Evolutionary conservation across 2,797 vertebrate species (phyloP), one percentile per base, ranked within the genome.

Genomic region (Phyllotis vaccarum): DNA sequence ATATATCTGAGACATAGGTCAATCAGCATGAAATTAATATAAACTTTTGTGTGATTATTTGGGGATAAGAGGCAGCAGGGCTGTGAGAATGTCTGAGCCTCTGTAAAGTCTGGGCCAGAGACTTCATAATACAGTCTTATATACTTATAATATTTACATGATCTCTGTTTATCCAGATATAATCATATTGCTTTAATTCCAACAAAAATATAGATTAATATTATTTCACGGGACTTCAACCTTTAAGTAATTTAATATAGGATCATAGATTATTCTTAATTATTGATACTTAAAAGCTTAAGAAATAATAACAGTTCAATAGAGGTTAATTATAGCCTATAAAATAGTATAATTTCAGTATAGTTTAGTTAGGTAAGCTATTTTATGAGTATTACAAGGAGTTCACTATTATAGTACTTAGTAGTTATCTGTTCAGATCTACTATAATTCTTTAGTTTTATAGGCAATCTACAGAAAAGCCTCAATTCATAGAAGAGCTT

Each of bases 281-380:
- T 83, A 70, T 74, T 62, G 78, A 74, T 62, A 62, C n/a, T 54
- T 74, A 22, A 91, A 91, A 82, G 49, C 52, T 52, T 90, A 88
- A 90, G 46, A 82, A n/a, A 6, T 87, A 56, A 72, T 43, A 88
- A 56, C 62, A 27, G 75, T 29, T 27, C 3, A 49, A 14, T 52
- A 60, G 78, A 75, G 7, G 19, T 54, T 52, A 54, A 11, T 19
- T 79, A n/a, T 6, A 54, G 49, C 17, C 22, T n/a, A 24, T n/a
- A 56, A 34, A 79, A 52, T 34, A 34, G 3, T 78, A 34, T 52
- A 49, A 43, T 1, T 49, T 1, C 14, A 76, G 29, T 52, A 6
- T 27, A 2, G 9, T 49, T 78, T 29, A 95, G 5, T 16, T 54
- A 88, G 76, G 24, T 76, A 76, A 93, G 86, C 76, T 0, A 24